These are phyloP conservation scores for Brachionus rubens DNA, from an alignment of 1,140 invertebrate genomes.

Conservation along the genomic window DNA sequence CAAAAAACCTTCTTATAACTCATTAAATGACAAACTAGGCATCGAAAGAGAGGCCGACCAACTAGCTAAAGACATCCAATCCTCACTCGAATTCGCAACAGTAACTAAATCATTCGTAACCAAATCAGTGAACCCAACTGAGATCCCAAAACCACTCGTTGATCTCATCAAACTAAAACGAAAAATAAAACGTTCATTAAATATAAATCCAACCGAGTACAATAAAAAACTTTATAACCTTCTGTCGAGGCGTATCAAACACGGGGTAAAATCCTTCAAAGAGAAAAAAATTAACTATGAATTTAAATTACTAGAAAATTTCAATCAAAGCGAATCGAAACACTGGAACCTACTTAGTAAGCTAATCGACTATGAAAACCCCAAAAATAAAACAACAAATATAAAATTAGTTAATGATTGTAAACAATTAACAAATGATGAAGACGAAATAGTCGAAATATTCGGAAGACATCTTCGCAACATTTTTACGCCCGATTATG, in stretches of 20 bases:
- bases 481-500: neutral
- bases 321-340: too few species aligned
- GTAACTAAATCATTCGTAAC: neutral
- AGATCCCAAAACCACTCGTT: too few species aligned
- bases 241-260: neutral
- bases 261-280: neutral
- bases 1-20: neutral
- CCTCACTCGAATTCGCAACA: neutral
- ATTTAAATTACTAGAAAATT: too few species aligned
- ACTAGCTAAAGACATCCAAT: neutral
- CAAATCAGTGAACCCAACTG: neutral
- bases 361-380: too few species aligned
- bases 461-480: too few species aligned
- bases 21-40: neutral
- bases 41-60: neutral
- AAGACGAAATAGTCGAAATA: neutral
- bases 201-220: too few species aligned
- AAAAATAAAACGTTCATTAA: too few species aligned
- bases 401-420: neutral
- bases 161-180: too few species aligned
- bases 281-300: too few species aligned
- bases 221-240: too few species aligned
- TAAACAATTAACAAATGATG: neutral
- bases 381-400: too few species aligned
- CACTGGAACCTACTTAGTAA: too few species aligned